Base-by-base conservation (phyloP, 2,113 vertebrate species). In the Pica pica region DNA sequence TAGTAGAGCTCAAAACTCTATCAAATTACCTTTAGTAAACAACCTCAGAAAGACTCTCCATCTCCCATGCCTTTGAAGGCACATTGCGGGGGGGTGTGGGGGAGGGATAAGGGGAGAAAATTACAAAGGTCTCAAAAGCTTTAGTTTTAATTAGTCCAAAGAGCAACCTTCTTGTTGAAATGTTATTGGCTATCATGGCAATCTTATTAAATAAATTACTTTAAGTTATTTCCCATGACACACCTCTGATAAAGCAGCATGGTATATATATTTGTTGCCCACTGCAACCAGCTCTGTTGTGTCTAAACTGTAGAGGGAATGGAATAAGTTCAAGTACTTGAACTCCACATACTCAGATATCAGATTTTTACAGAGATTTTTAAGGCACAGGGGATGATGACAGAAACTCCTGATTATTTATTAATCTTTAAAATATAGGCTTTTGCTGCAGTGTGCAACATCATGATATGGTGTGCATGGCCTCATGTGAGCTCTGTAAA, bases 1-100 rank as follows among this genome's bases (percentile, higher is more conserved):
- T 96, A 96, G 44, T 4, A 94, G 67, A 96, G 81, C 60, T 97
- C 69, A 92, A 96, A 85, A 95, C 42, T 88, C 47, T 95, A 93
- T 82, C 80, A 95, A 94, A 97, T 95, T 76, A 92, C 87, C 93
- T 97, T 94, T 81, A 85, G 85, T 95, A 96, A 97, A 96, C 94
- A 95, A 73, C 87, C 63, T 94, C n/a, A 53, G 63, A 93, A 95
- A 92, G 57, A 61, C 23, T 85, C 52, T 68, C 90, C 10, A 20
- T 46, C 7, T 89, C 55, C 83, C 53, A 52, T 33, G 67, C 31
- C 47, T 94, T 67, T 82, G 68, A 97, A 95, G 70, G 67, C 22
- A 55, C 22, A 53, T 81, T 46, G 61, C 53, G 23, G 41, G 21
- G n/a, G 47, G 26, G 23, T n/a, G n/a, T n/a, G n/a, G n/a, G n/a